Evolutionary conservation across 2,113 vertebrate genomes (phyloP).

Genomic region (Chiloscyllium plagiosum): DNA sequence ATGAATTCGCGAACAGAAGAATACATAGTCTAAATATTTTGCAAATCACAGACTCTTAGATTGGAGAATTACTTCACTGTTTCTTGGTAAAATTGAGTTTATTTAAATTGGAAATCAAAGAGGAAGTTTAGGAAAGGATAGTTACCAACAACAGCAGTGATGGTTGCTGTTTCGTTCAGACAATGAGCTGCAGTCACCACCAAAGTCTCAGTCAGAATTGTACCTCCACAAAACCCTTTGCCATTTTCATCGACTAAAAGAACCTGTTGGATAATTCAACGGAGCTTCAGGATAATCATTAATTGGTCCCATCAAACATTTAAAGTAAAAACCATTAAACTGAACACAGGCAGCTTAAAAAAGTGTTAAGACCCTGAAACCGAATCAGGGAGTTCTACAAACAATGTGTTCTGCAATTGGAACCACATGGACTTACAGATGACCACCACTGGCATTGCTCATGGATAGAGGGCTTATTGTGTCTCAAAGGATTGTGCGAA

Average conservation of each 20-base stretch:
- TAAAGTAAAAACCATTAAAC: neutral
- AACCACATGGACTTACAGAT: neutral
- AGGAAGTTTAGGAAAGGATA: neutral
- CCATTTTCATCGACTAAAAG: slow-evolving; percentile 66
- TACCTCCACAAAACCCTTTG: slow-evolving; percentile 79
- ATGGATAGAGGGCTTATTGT: neutral
- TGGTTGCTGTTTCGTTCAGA: slow-evolving; percentile 63
- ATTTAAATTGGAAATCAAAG: slow-evolving; percentile 5
- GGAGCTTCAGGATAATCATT: neutral
- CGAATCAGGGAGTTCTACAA: neutral
- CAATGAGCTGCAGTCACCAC: slow-evolving; percentile 86
- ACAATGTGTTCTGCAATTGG: neutral
- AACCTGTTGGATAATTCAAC: slow-evolving; percentile 57
- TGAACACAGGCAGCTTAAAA: neutral
- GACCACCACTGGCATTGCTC: neutral
- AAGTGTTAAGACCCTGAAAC: neutral
- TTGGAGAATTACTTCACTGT: neutral
- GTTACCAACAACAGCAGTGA: slow-evolving; percentile 72
- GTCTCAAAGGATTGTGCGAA: too few relatives aligned
- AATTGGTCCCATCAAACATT: neutral
- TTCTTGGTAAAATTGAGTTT: neutral
- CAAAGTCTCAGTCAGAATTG: slow-evolving; percentile 68
- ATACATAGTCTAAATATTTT: neutral
- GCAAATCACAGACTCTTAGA: neutral
- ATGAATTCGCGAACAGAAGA: neutral